Base-by-base conservation (phyloP, 2,113 vertebrate species). In the Oryctolagus cuniculus region DNA sequence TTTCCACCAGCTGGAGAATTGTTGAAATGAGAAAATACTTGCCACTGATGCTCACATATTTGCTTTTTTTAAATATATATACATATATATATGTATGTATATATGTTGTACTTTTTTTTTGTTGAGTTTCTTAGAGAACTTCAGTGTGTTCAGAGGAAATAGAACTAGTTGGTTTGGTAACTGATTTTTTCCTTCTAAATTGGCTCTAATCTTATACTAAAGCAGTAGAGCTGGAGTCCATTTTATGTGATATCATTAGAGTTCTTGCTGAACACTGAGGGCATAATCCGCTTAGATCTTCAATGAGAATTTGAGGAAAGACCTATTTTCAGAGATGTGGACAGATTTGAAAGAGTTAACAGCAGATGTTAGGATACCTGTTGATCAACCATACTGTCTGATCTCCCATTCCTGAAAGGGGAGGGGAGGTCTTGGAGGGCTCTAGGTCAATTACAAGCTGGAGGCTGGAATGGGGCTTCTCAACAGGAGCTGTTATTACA, bases 251-350 rank as follows among this genome's bases (percentile, higher is more conserved):
- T 75, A 44, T 93, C 53, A 2, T 79, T 24, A 84, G 7, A 58
- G 66, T 55, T 92, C 38, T 64, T 16, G 25, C 11, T 94, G 80
- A 61, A 90, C 27, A n/a, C 9, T 49, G n/a, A 89, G 78, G 85
- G 51, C 21, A 79, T 72, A 63, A 94, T 87, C 64, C 91, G 0
- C 34, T 91, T 34, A 69, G 49, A 64, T 93, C 93, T 96, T 90
- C 72, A 73, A 27, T 75, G 24, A 81, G 4, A 93, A 78, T 85
- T 93, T 93, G 79, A 86, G 63, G n/a, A 77, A 24, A 12, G 27
- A 53, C 34, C 64, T 89, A 22, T 89, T 80, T 89, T 10, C 21
- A 91, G 66, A 93, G 64, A 51, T 63, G n/a, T 66, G 19, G 51
- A 55, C 44, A 58, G 61, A 29, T 34, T 64, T 29, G 70, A 34